Percentiles rank a stretch among this genome's conserved stretches.
phyloP scores from a whole-genome alignment of 1,140 invertebrate genomes.

The Cepaea nemoralis region DNA sequence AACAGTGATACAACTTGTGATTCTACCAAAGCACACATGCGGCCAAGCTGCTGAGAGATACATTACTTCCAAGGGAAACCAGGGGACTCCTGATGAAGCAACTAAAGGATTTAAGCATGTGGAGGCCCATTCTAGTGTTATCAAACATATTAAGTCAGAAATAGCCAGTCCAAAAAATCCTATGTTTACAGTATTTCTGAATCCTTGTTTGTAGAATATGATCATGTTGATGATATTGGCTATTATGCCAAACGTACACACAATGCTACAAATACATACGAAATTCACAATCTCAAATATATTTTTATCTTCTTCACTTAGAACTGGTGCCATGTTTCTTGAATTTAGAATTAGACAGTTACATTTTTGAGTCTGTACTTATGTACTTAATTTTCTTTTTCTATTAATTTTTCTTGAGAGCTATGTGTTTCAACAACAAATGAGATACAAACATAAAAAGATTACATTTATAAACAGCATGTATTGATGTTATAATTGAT shows the following conservation, averaged over 20 bases:
- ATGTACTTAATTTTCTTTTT: too few species aligned
- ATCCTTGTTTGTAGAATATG: constrained; percentile 11
- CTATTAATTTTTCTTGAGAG: too few species aligned
- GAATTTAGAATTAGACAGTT: too few species aligned
- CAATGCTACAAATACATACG: not conserved
- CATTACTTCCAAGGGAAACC: not conserved
- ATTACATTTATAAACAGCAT: too few species aligned
- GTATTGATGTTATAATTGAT: too few species aligned
- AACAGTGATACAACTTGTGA: not conserved
- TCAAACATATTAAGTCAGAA: not conserved
- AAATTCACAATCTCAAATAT: constrained; percentile 9
- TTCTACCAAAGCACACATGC: not conserved
- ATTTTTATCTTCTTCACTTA: too few species aligned
- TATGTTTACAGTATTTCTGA: not conserved
- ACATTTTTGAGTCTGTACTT: too few species aligned
- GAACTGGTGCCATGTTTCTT: too few species aligned
- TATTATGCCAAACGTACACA: not conserved
- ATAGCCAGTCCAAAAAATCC: not conserved
- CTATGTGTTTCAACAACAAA: too few species aligned
- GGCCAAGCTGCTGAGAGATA: not conserved
- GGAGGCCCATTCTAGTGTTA: not conserved
- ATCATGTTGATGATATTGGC: constrained; percentile 1
- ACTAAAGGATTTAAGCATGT: not conserved
- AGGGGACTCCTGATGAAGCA: not conserved
- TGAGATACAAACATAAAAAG: too few species aligned